Conservation (phyloP, 2,888 invertebrate genomes). For the Dicyrtomina minuta region DNA sequence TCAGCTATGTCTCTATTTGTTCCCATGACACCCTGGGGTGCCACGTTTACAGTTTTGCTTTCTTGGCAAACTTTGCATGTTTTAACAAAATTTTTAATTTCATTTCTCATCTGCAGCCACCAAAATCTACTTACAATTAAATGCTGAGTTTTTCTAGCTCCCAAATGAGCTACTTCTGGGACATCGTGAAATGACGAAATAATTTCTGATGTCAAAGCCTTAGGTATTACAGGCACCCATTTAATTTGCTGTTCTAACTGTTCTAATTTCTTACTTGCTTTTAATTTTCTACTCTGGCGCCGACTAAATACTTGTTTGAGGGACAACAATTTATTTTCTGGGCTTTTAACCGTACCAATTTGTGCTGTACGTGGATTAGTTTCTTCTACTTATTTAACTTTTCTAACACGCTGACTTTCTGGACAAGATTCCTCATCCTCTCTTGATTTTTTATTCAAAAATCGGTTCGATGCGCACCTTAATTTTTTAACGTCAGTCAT, state of each 20-base stretch:
- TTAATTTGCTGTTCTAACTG: no score
- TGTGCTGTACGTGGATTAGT: no score
- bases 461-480: no score
- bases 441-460: no score
- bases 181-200: conserved; percentile 40
- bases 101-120: conserved; percentile 42
- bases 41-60: conserved; percentile 27
- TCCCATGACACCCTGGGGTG: conserved; percentile 36
- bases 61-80: conserved; percentile 42
- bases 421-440: no score
- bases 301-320: no score
- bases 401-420: no score
- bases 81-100: conserved; percentile 35
- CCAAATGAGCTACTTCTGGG: conserved; percentile 42
- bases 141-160: conserved; percentile 37
- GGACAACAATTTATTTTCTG: no score
- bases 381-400: no score
- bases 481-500: no score
- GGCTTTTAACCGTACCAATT: no score
- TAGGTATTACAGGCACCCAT: conserved; percentile 38
- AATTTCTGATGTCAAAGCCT: conserved; percentile 23
- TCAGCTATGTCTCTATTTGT: not conserved
- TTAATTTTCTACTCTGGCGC: not conserved
- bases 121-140: conserved; percentile 34
- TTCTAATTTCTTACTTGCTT: not conserved